Base-by-base conservation (phyloP, 2,888 invertebrate genomes). In the Iphiclides podalirius region DNA sequence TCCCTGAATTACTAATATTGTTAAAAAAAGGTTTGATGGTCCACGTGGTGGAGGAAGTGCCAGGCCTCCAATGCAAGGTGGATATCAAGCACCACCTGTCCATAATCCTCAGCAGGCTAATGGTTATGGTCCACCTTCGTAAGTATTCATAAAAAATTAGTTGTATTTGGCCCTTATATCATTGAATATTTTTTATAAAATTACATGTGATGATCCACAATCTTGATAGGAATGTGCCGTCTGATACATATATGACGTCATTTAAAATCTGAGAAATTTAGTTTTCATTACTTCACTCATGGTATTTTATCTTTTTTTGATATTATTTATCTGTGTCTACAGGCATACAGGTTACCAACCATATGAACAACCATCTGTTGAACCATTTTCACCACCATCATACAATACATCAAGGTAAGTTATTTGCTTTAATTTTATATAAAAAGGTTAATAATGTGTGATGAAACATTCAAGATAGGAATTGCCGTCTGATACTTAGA, bases 181-280 rank as follows among this genome's bases (percentile, higher is more conserved):
- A 9, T 6, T 4, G 13, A 42, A 15, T n/a, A n/a, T n/a, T n/a
- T 26, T 28, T 20, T 36, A 35, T 26, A 31, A 39, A 13, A 34
- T 23, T 37, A 8, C 11, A 34, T 34, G 79, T 85, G 85, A 86
- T 87, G 87, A 87, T 71, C 85, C 80, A 60, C 63, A 72, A 72
- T 67, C 75, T 75, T 72, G 87, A 87, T 86, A 87, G 87, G 87
- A 87, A 87, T 86, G 87, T 87, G 87, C 87, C 86, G 87, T 85
- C 87, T 84, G 79, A 87, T 79, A 87, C 86, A 86, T 53, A 79
- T 43, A 72, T 87, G 87, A 83, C 82, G 86, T 77, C 75, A 72
- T 54, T 61, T 64, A 51, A 55, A 52, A 52, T 58, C 84, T 86
- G 85, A 84, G 40, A 17, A 17, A 16, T 16, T 11, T 23, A 16